phyloP scores from a whole-genome alignment of 2,888 invertebrate species.

The Agrochola litura region DNA sequence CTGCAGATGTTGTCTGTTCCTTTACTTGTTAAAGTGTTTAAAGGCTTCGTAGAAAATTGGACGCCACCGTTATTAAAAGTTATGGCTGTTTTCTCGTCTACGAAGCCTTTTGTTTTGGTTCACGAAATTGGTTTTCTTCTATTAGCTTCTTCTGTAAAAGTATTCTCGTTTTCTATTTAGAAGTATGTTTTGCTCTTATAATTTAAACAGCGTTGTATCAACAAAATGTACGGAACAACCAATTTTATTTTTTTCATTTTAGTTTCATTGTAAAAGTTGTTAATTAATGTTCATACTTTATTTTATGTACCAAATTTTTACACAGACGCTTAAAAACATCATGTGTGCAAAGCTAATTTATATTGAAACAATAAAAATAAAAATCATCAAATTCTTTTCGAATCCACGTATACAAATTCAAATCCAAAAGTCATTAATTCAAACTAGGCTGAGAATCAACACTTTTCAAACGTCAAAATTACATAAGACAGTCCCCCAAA shows the following conservation, averaged over 20 bases:
- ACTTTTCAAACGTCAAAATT: too few species aligned
- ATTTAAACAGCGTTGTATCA: neutral
- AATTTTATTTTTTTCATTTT: neutral
- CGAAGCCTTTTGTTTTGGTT: slow-evolving; percentile 20
- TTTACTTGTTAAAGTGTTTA: slow-evolving; percentile 34
- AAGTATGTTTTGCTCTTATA: neutral
- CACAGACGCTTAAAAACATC: neutral
- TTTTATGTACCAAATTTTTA: neutral
- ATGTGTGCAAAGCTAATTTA: too few species aligned
- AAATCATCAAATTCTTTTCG: neutral
- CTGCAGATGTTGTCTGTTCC: slow-evolving; percentile 34
- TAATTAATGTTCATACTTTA: neutral
- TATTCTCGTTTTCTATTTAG: slow-evolving; percentile 1
- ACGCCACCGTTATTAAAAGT: slow-evolving; percentile 47
- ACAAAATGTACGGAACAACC: neutral
- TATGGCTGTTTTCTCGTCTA: slow-evolving; percentile 36
- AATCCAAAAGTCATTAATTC: too few species aligned
- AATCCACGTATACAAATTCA: neutral
- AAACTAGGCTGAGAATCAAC: too few species aligned
- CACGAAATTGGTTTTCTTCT: slow-evolving; percentile 40
- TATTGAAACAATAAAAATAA: neutral
- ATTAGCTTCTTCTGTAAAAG: neutral
- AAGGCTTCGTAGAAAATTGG: slow-evolving; percentile 52
- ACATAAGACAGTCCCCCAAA: too few species aligned
- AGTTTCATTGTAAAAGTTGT: neutral